Evolutionary conservation across 2,113 vertebrate species (phyloP).

Genomic region (Callospermophilus lateralis): DNA sequence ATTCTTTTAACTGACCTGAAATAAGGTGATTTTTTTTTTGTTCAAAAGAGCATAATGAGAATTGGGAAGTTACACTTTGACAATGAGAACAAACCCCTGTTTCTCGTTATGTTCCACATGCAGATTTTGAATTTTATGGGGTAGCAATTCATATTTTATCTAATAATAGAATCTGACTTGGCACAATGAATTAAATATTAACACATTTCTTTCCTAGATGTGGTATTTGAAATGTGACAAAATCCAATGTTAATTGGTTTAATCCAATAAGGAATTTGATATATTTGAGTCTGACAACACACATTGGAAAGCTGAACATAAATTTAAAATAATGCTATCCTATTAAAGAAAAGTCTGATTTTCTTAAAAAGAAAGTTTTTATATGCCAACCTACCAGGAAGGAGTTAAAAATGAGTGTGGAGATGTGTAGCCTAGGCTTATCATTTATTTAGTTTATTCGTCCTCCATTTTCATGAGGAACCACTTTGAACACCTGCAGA

Average conservation of each 20-base stretch:
- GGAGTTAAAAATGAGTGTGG: not conserved
- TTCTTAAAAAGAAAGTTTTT: constrained; percentile 47
- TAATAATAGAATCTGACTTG: constrained; percentile 71
- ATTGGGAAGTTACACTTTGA: constrained; percentile 67
- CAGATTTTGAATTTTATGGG: constrained; percentile 75
- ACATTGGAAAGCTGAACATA: not conserved
- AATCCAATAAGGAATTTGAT: constrained; percentile 59
- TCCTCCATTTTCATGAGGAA: not conserved
- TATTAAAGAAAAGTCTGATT: constrained; percentile 56
- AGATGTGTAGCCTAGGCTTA: not conserved
- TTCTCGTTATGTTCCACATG: constrained; percentile 75
- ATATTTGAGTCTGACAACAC: constrained; percentile 45
- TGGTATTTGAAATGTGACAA: constrained; percentile 70
- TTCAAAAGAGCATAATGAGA: constrained; percentile 67
- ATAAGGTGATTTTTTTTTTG: constrained; percentile 21
- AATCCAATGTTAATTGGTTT: not conserved
- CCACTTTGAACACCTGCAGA: not conserved
- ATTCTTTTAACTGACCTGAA: constrained; percentile 76
- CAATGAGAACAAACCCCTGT: constrained; percentile 60
- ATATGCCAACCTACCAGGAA: constrained; percentile 42
- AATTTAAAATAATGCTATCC: constrained; percentile 61
- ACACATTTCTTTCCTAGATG: constrained; percentile 52
- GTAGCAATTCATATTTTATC: constrained; percentile 72
- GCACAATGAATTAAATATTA: constrained; percentile 70
- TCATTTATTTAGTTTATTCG: not conserved